These are phyloP conservation scores for Varroa destructor DNA, from an alignment of 1,140 invertebrate species.

Conservation along the genomic window DNA sequence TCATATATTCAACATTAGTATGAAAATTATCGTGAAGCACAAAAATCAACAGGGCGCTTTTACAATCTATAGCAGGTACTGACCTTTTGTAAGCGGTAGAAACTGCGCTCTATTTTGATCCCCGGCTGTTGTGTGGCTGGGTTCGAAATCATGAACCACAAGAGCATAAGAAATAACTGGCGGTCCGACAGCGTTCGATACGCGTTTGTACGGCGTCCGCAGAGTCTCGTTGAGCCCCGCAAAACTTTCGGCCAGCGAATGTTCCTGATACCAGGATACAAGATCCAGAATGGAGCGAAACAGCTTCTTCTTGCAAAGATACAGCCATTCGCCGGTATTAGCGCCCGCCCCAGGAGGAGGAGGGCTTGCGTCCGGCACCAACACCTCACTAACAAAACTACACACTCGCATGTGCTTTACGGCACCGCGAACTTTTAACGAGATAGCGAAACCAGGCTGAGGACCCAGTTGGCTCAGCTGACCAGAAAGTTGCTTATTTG, in stretches of 20 bases:
- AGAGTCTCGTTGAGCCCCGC: constrained; percentile 42
- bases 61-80: not conserved
- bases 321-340: constrained; percentile 2
- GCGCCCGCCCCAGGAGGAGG: too few relatives aligned
- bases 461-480: constrained; percentile 42
- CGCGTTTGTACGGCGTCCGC: constrained; percentile 40
- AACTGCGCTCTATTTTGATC: not conserved
- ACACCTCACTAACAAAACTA: constrained; percentile 25
- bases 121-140: constrained; percentile 13
- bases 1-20: too few relatives aligned
- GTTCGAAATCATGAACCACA: constrained; percentile 16
- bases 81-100: constrained; percentile 21
- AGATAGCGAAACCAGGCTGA: constrained; percentile 56
- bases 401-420: constrained; percentile 86
- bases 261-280: constrained; percentile 73
- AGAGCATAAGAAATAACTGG: not conserved
- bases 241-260: constrained; percentile 77
- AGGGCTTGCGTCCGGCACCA: not conserved
- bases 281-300: constrained; percentile 47
- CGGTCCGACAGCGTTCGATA: not conserved
- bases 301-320: constrained; percentile 23
- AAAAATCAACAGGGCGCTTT: too few relatives aligned
- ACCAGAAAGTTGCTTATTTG: constrained; percentile 44
- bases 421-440: constrained; percentile 52
- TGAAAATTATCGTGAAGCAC: too few relatives aligned